Base-by-base conservation (phyloP, 2,888 invertebrate species). In the Drosophila multiciliata region DNA sequence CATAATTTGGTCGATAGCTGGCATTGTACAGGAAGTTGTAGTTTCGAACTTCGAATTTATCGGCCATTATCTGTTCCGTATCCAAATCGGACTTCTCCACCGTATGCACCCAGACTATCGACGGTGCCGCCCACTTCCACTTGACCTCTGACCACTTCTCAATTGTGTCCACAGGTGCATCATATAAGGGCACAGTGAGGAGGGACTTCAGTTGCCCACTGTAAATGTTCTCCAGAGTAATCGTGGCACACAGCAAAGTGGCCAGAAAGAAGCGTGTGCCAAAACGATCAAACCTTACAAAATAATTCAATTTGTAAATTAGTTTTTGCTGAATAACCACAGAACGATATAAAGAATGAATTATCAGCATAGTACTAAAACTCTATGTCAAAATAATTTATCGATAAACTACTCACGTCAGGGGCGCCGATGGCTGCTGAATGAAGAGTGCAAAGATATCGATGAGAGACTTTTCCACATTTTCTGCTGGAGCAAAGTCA, bases 121-220 rank as follows among this genome's bases (percentile, higher is more conserved):
- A 91, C 0, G 93, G 92, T 3, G 92, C 92, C 4, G 88, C 87
- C 93, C 93, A 93, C 53, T 91, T 91, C 91, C 92, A 92, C 17
- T 76, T 64, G 3, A 82, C 80, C 3, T 80, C 50, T 0, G 92
- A 86, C 84, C 92, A 93, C 70, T 92, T 92, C 0, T 76, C 73
- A 5, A 91, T 86, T 1, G 89, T 91, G 55, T 93, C 92, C 29
- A 92, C 87, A 0, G 92, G 91, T 6, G 90, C 86, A 0, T 77
- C 86, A 57, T 89, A 92, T 2, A 91, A 66, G 1, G 93, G 93
- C 32, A 92, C 83, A 0, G 93, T 92, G 3, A 93, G 75, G 59
- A 92, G 54, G 0, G 92, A 92, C 76, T 93, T 93, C 0, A 93
- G 63, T 55, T 92, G 91, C 0, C 93, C 92, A 65, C 92, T 92